A percentile compares a stretch with the other conserved stretches of the same genome.
Evolutionary conservation across 2,797 vertebrate species (phyloP).

Genomic region (Arctocebus calabarensis): DNA sequence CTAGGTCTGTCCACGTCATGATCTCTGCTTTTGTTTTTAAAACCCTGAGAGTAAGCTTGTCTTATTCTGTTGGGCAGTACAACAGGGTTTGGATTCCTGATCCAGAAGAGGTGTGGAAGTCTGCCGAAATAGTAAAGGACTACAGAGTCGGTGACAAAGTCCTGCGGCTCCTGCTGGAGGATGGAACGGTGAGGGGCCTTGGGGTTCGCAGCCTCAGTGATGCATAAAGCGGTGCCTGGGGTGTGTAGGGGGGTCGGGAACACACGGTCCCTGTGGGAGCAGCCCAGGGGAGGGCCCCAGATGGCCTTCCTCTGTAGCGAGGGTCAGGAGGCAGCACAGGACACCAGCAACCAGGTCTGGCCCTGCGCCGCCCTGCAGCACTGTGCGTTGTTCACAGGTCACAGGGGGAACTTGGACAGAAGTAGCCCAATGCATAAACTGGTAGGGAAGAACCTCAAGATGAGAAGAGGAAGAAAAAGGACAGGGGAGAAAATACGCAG

Average conservation of each 20-base stretch:
- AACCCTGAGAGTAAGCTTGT: background rate
- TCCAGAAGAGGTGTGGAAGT: constrained; percentile 95
- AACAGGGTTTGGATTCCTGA: constrained; percentile 99
- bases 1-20: background rate
- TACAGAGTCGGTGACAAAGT: constrained; percentile 90
- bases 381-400: no score
- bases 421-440: background rate
- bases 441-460: background rate
- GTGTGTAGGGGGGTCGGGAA: fast-evolving
- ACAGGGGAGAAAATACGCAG: no score
- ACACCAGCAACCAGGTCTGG: background rate
- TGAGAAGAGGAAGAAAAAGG: background rate
- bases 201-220: fast-evolving
- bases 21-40: background rate
- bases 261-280: background rate
- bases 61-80: constrained; percentile 89
- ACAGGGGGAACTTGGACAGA: constrained; percentile 20
- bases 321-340: background rate
- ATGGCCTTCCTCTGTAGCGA: background rate
- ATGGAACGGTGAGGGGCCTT: constrained; percentile 92
- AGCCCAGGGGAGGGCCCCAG: background rate
- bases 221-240: no score
- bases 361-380: background rate
- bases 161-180: constrained; percentile 93
- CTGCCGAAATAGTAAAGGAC: constrained; percentile 94